phyloP scores from a whole-genome alignment of 2,113 vertebrate genomes.

The Prietella phreatophila region DNA sequence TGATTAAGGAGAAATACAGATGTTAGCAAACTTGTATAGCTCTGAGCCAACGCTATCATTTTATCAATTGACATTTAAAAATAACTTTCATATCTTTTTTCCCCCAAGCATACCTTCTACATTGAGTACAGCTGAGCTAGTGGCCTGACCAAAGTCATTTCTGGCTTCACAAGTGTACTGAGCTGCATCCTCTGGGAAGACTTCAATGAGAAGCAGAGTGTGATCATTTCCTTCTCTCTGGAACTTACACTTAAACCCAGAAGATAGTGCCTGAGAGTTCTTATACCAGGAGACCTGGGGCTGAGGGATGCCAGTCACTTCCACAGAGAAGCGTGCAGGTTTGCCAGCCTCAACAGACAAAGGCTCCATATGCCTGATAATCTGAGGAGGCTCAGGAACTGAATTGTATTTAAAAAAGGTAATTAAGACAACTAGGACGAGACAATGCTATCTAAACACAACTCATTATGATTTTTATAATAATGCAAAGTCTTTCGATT shows the following conservation, averaged over 20 bases:
- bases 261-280: constrained; percentile 86
- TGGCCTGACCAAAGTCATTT: constrained; percentile 88
- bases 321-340: constrained; percentile 88
- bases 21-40: background rate
- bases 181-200: constrained; percentile 92
- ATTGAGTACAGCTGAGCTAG: constrained; percentile 83
- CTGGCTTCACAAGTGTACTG: constrained; percentile 90
- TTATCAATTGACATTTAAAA: background rate
- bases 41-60: background rate
- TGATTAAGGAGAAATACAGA: constrained; percentile 58
- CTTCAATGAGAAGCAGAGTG: constrained; percentile 90
- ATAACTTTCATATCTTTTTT: background rate
- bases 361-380: constrained; percentile 85
- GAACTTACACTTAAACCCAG: constrained; percentile 96
- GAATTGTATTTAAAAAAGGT: constrained; percentile 36
- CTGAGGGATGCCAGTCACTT: constrained; percentile 84
- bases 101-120: constrained; percentile 82
- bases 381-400: constrained; percentile 90
- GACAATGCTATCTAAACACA: background rate
- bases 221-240: constrained; percentile 88
- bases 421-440: background rate
- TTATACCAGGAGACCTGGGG: constrained; percentile 95
- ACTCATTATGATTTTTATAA: background rate
- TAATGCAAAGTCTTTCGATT: background rate
- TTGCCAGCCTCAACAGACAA: constrained; percentile 89